A percentile compares a stretch with the other conserved stretches of the same genome.
Evolutionary conservation across 2,888 invertebrate species (phyloP).

Genomic region (Malacosoma neustria): DNA sequence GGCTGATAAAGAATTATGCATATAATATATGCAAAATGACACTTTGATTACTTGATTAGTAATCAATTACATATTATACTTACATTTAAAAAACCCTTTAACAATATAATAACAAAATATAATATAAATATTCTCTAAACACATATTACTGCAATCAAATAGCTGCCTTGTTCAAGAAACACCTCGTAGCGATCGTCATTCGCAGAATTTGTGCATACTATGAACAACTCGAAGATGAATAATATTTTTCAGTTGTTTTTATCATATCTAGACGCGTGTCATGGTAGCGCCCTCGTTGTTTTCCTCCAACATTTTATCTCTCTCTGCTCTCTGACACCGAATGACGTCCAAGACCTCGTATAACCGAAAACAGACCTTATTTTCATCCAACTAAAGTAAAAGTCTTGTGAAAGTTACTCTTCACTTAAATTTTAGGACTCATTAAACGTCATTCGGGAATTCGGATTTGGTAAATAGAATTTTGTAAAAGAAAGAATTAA

Average conservation of each 20-base stretch:
- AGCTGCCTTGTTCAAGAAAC: background rate
- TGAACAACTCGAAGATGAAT: background rate
- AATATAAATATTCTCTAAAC: too few species aligned
- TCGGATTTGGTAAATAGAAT: conserved; percentile 55
- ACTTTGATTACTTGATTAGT: too few species aligned
- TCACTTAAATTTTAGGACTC: conserved; percentile 53
- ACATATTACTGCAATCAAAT: background rate
- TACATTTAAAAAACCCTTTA: too few species aligned
- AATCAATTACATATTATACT: too few species aligned
- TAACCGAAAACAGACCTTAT: conserved; percentile 40
- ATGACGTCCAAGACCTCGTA: conserved; percentile 44
- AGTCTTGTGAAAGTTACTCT: conserved; percentile 20
- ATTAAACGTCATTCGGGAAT: conserved; percentile 58
- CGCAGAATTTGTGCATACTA: background rate
- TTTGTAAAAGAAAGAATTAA: conserved; percentile 35
- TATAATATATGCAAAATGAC: too few species aligned
- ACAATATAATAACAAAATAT: too few species aligned
- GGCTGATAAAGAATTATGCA: too few species aligned
- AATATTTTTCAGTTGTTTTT: conserved; percentile 15
- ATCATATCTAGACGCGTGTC: conserved; percentile 25
- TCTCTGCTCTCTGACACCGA: conserved; percentile 66
- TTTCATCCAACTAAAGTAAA: conserved; percentile 21
- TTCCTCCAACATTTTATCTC: conserved; percentile 63
- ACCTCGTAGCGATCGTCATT: background rate
- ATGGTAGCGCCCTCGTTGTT: conserved; percentile 39